These are phyloP conservation scores for Spea bombifrons DNA, from an alignment of 2,113 vertebrate genomes.

Conservation along the genomic window DNA sequence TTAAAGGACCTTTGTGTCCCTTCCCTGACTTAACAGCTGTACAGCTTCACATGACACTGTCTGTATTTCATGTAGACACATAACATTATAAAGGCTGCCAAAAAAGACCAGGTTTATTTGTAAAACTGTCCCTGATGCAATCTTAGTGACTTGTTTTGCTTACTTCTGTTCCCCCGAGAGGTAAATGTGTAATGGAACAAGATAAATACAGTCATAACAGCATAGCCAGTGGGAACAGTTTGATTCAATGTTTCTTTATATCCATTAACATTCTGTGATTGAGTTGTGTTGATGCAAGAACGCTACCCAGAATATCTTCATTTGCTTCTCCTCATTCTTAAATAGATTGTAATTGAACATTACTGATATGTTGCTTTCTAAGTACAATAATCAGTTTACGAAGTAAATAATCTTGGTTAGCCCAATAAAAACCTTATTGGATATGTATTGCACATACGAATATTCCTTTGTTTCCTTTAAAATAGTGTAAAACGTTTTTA, in stretches of 20 bases:
- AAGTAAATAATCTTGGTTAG: no score
- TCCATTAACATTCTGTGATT: no score
- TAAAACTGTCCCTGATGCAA: conserved; percentile 64
- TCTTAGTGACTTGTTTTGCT: conserved; percentile 61
- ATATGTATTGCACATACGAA: no score
- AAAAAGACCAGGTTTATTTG: conserved; percentile 71
- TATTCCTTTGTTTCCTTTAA: no score
- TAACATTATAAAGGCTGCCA: conserved; percentile 69
- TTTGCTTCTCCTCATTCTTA: no score
- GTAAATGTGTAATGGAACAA: conserved; percentile 58
- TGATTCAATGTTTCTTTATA: background rate
- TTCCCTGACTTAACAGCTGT: conserved; percentile 64
- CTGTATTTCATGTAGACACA: conserved; percentile 62
- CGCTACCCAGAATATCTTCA: no score
- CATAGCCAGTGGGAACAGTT: conserved; percentile 52
- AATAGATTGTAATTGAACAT: no score
- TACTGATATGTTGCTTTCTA: no score
- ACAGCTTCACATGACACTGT: conserved; percentile 63
- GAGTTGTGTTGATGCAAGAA: no score
- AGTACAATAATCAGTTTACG: no score
- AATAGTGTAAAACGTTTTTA: no score
- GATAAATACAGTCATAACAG: conserved; percentile 60
- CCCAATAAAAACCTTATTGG: no score
- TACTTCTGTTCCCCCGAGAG: conserved; percentile 59
- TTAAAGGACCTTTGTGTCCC: conserved; percentile 61